A percentile compares a stretch with the other conserved stretches of the same genome.
Evolutionary conservation across 2,797 vertebrate species (phyloP).

Genomic region (Emydoidea blandingii): DNA sequence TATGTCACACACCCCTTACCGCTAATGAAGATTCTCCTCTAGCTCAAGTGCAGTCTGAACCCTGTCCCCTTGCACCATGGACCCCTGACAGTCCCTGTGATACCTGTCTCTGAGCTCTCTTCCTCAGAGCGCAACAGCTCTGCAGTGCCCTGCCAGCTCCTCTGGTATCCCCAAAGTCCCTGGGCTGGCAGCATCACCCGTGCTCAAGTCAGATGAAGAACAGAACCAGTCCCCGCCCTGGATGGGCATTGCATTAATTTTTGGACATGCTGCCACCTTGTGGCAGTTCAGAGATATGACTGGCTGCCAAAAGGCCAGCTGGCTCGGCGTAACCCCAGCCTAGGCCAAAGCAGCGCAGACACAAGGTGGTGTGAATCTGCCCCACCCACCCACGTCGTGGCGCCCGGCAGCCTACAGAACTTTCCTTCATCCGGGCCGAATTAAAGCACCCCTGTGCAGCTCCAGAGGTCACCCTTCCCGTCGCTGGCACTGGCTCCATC

Average conservation of each 20-base stretch:
- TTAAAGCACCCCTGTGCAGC: not conserved
- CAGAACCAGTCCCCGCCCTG: not conserved
- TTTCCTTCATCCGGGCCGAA: not conserved
- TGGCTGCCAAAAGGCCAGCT: not conserved
- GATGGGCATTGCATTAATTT: not conserved
- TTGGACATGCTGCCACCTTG: constrained; percentile 70
- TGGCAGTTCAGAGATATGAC: constrained; percentile 9
- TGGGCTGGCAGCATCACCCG: rapidly evolving
- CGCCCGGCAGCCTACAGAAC: not conserved
- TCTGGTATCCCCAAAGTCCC: not conserved
- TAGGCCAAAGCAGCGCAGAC: rapidly evolving
- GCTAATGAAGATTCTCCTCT: not conserved
- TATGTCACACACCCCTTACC: not conserved
- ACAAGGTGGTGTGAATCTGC: not conserved
- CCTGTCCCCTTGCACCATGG: rapidly evolving
- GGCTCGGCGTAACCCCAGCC: rapidly evolving
- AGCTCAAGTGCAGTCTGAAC: not conserved
- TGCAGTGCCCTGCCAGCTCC: not conserved
- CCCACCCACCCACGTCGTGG: not conserved
- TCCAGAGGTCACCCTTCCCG: not conserved
- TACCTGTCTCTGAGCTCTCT: not conserved
- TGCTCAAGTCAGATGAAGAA: rapidly evolving
- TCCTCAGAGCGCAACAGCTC: rapidly evolving
- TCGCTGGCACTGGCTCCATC: not conserved
- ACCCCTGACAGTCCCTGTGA: too few species aligned